These are phyloP conservation scores for Mirza zaza DNA, from an alignment of 2,113 vertebrate species.

Conservation along the genomic window DNA sequence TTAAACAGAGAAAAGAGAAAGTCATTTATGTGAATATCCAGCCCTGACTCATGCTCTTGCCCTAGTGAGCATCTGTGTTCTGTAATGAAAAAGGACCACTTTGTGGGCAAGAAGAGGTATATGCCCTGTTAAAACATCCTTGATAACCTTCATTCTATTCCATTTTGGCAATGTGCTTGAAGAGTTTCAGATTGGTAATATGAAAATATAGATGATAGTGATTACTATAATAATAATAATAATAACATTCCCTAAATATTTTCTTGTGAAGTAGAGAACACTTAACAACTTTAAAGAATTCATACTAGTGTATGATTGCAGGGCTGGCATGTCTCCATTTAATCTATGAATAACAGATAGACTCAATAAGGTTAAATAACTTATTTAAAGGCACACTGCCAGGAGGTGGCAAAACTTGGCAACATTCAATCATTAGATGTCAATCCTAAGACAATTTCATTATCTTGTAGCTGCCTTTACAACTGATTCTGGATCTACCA, in stretches of 20 bases:
- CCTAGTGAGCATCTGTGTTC: neutral
- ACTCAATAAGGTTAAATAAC: neutral
- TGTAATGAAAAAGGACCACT: neutral
- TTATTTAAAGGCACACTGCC: neutral
- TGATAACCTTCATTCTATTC: neutral
- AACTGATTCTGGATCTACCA: neutral
- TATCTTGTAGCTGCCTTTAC: neutral
- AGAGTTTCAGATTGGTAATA: neutral
- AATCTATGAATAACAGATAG: neutral
- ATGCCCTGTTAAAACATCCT: neutral
- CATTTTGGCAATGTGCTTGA: neutral
- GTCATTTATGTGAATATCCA: accelerated
- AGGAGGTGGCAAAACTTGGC: too few relatives aligned
- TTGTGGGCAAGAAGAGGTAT: neutral
- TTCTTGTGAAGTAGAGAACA: neutral
- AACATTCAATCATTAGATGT: neutral
- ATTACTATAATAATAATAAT: neutral
- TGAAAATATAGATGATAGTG: neutral
- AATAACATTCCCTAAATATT: neutral
- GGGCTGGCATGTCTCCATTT: neutral
- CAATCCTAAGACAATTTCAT: neutral
- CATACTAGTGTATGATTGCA: neutral
- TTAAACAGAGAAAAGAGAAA: neutral
- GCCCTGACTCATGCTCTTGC: neutral
- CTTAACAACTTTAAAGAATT: neutral